phyloP scores from a whole-genome alignment of 2,888 invertebrate genomes.

The Macroteleia sp. region DNA sequence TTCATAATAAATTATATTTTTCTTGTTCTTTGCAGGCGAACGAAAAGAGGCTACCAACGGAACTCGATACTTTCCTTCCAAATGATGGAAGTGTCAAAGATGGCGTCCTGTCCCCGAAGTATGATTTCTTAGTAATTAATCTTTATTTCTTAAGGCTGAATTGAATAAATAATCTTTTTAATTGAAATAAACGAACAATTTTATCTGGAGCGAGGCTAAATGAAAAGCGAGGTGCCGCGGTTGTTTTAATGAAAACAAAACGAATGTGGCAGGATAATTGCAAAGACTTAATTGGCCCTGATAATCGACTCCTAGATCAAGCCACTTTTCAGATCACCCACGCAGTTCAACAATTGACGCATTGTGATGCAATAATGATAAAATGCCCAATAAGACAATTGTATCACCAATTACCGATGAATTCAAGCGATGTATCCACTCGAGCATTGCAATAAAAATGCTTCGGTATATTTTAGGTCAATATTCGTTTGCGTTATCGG shows the following conservation, averaged over 20 bases:
- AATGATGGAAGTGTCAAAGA: slow-evolving; percentile 86
- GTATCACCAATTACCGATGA: slow-evolving; percentile 1
- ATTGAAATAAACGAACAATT: background rate
- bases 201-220: slow-evolving; percentile 29
- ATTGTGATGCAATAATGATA: slow-evolving; percentile 5
- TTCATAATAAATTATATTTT: too few species aligned
- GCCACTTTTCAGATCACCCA: slow-evolving; percentile 12
- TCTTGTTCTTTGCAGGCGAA: slow-evolving; percentile 20
- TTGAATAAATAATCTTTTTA: slow-evolving; percentile 3
- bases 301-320: background rate
- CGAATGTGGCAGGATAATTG: slow-evolving; percentile 20
- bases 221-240: slow-evolving; percentile 7
- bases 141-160: slow-evolving; percentile 6
- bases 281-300: slow-evolving; percentile 33
- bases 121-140: slow-evolving; percentile 57
- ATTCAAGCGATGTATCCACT: background rate
- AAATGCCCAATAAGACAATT: slow-evolving; percentile 31
- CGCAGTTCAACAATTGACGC: background rate
- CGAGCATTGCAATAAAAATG: slow-evolving; percentile 14
- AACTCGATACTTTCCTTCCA: slow-evolving; percentile 92
- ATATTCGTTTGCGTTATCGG: slow-evolving; percentile 9
- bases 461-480: slow-evolving; percentile 39
- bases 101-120: slow-evolving; percentile 78
- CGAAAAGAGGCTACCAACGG: slow-evolving; percentile 85
- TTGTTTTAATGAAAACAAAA: slow-evolving; percentile 1